Base-by-base conservation (phyloP, 2,888 invertebrate genomes). In the Trissoscelio sp. region DNA sequence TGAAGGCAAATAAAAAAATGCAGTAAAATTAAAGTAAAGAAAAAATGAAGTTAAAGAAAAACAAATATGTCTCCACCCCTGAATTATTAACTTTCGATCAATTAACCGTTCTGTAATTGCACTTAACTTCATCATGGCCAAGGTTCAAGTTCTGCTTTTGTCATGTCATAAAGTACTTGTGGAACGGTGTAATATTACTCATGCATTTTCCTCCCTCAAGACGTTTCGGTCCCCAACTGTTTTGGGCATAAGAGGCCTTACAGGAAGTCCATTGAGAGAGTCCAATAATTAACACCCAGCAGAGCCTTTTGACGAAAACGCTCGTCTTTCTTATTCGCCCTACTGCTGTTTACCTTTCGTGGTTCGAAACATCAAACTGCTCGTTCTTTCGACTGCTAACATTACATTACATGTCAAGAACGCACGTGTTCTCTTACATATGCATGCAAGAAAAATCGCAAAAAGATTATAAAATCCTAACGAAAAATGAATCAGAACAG, bases 241-340 rank as follows among this genome's bases (percentile, higher is more conserved):
- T 79, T 60, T 46, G 53, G 20, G 22, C 46, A 46, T 34, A 69
- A 69, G 69, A 62, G 69, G 46, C 55, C 51, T 14, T 39, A 28
- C 58, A 39, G 72, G 67, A 73, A 66, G 51, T 66, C 67, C 55
- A 28, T 73, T 53, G 67, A 73, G 28, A 18, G 20, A 18, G 53
- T 39, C 69, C 55, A 72, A 79, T 79, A 79, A 79, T 79, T 79
- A 74, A 79, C 73, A 74, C 79, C 79, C 73, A 69, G 37, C 69
- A 55, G 73, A 62, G 62, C 14, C 62, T 18, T 67, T 69, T 79
- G 44, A 67, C 58, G 51, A 37, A 79, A 57, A 70, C 39, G 64
- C 57, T 46, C 66, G 44, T 24, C 79, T 57, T 79, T 72, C 79
- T 67, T 57, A 11, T 7, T 14, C 14, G 34, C 34, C 60, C 48